Conservation (phyloP, 2,797 vertebrate species). For the Leptodactylus fallax region DNA sequence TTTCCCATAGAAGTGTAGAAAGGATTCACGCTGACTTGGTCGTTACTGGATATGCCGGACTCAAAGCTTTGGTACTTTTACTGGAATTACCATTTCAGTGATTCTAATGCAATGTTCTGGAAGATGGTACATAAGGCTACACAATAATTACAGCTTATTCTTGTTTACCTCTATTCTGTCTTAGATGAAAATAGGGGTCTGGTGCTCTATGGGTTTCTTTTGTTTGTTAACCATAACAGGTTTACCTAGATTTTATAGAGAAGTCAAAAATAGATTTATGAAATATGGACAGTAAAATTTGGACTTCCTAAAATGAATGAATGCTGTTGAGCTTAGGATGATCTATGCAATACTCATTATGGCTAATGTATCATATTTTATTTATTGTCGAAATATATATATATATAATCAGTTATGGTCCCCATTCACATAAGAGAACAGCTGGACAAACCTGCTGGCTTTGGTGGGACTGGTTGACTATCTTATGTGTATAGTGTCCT, state of each 20-base stretch:
- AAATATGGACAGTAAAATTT: neutral
- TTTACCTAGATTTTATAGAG: neutral
- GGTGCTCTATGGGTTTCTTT: neutral
- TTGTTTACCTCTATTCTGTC: neutral
- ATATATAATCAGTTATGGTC: neutral
- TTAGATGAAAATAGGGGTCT: neutral
- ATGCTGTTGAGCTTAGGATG: neutral
- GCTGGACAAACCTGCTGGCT: too few relatives aligned
- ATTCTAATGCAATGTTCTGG: conserved; percentile 38
- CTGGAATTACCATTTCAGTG: conserved; percentile 43
- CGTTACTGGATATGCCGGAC: conserved; percentile 54
- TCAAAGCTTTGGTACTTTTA: conserved; percentile 25
- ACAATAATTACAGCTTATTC: conserved; percentile 4
- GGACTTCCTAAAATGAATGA: too few relatives aligned
- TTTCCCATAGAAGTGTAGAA: conserved; percentile 55
- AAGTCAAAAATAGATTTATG: neutral
- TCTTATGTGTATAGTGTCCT: too few relatives aligned
- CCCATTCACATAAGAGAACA: too few relatives aligned
- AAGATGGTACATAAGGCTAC: conserved; percentile 1
- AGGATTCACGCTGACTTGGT: conserved; percentile 43
- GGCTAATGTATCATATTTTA: neutral
- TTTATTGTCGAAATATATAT: neutral
- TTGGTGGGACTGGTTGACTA: too few relatives aligned
- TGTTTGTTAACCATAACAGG: neutral
- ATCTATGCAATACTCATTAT: neutral